A percentile compares a stretch with the other conserved stretches of the same genome.
Conservation (phyloP, 2,888 invertebrate genomes). For the Phytoseiulus persimilis region DNA sequence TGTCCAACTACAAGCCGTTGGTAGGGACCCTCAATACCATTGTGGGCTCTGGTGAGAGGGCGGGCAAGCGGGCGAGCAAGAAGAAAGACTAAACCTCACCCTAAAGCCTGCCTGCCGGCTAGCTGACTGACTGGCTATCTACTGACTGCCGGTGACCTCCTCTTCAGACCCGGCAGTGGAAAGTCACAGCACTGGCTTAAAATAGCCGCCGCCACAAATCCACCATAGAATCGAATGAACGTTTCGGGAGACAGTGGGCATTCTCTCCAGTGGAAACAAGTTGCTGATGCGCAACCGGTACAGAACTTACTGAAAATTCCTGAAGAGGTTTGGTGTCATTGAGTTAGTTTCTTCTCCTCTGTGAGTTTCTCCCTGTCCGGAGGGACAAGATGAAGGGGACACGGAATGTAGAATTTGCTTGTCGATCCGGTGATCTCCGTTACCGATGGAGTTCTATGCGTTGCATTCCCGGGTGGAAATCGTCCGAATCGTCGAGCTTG, state of each 20-base stretch:
- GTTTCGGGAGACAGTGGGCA: neutral
- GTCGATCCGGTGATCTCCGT: too few relatives aligned
- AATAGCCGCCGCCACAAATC: neutral
- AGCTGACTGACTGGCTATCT: neutral
- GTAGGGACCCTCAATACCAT: neutral
- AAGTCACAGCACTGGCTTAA: neutral
- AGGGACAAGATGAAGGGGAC: too few relatives aligned
- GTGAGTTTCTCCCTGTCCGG: too few relatives aligned
- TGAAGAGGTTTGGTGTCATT: too few relatives aligned
- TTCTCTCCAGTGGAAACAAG: neutral
- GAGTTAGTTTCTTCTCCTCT: too few relatives aligned
- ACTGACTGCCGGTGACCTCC: neutral
- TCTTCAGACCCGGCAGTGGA: neutral
- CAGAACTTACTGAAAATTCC: too few relatives aligned
- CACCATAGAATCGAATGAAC: neutral
- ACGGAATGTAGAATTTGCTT: too few relatives aligned
- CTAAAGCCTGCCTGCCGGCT: neutral
- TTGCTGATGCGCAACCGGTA: neutral
- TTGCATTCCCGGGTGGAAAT: too few relatives aligned
- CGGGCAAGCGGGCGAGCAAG: neutral
- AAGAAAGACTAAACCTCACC: neutral
- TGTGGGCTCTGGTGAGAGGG: constrained; percentile 5
- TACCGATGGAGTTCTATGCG: too few relatives aligned
- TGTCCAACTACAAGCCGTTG: constrained; percentile 21
- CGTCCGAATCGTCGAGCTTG: neutral